These are phyloP conservation scores for Acanthurus lineatus DNA, from an alignment of 2,797 vertebrate species.

Conservation along the genomic window DNA sequence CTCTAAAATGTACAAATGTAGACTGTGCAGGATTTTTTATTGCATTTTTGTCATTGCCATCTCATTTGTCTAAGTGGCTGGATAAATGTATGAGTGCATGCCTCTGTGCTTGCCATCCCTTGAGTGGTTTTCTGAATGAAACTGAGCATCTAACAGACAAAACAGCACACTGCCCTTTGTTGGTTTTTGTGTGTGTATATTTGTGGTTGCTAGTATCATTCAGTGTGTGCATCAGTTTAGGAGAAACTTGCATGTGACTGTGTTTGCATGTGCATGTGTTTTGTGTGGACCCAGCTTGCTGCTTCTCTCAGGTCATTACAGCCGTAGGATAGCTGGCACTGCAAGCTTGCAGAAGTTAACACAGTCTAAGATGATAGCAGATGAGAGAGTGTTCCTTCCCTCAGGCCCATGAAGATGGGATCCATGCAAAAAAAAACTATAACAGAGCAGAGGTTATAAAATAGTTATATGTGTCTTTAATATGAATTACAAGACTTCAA, in stretches of 20 bases:
- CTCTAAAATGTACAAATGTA: background rate
- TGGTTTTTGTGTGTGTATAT: constrained; percentile 13
- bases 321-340: background rate
- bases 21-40: background rate
- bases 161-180: constrained; percentile 25
- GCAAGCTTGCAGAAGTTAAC: constrained; percentile 15
- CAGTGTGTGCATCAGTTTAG: background rate
- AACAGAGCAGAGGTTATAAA: constrained; percentile 20
- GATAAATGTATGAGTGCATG: constrained; percentile 2
- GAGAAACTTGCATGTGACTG: background rate
- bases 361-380: constrained; percentile 27
- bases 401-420: constrained; percentile 20
- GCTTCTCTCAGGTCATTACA: background rate
- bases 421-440: constrained; percentile 12
- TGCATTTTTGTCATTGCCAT: background rate
- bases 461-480: constrained; percentile 4
- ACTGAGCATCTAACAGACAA: constrained; percentile 18
- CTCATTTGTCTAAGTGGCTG: constrained; percentile 14
- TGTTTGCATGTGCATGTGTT: constrained; percentile 21
- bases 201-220: background rate
- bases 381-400: constrained; percentile 41
- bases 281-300: background rate
- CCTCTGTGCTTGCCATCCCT: background rate
- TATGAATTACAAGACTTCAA: background rate
- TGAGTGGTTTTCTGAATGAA: constrained; percentile 51